Base-by-base conservation (phyloP, 2,888 invertebrate genomes). In the Amphipyra tragopoginis region DNA sequence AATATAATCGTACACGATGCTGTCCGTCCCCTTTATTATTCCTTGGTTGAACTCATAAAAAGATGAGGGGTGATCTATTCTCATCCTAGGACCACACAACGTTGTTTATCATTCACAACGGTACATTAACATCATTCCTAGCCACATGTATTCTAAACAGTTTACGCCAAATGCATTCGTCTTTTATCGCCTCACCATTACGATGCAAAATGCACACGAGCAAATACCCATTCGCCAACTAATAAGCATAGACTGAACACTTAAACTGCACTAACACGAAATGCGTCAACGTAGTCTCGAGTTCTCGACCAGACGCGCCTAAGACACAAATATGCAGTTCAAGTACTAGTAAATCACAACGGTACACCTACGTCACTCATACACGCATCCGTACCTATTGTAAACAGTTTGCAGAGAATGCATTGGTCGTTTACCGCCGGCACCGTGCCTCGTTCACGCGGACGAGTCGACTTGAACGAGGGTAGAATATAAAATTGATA, bases 351-450 rank as follows among this genome's bases (percentile, higher is more conserved):
- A 60, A 71, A 75, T 78, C 67, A 76, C 78, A 82, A 81, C 84
- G 77, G 83, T 81, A 59, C 64, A 66, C 66, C 66, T 72, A 74
- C 79, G 80, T 81, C 80, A 78, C 77, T 79, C 81, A 61, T 40
- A 45, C 67, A 62, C 62, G 79, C 81, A 84, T 84, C 83, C 84
- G 80, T 72, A 77, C 64, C 78, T 81, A 81, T 73, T 83, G 85
- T 86, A 87, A 89, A 87, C 86, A 86, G 83, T 86, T 77, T 84
- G 75, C 80, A 75, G 77, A 63, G 53, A 65, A 57, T 44, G 58
- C 71, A 80, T 72, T 79, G 77, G 79, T 64, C 79, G 79, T 77
- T 77, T 79, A 78, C 75, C 75, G 75, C 74, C 72, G 69, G 66
- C 73, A 66, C 40, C 52, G 56, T 79, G 75, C 71, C 67, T 56